Evolutionary conservation across 2,797 vertebrate genomes (phyloP), one percentile per base, ranked within the genome.

Genomic region (Threskiornis aethiopicus): DNA sequence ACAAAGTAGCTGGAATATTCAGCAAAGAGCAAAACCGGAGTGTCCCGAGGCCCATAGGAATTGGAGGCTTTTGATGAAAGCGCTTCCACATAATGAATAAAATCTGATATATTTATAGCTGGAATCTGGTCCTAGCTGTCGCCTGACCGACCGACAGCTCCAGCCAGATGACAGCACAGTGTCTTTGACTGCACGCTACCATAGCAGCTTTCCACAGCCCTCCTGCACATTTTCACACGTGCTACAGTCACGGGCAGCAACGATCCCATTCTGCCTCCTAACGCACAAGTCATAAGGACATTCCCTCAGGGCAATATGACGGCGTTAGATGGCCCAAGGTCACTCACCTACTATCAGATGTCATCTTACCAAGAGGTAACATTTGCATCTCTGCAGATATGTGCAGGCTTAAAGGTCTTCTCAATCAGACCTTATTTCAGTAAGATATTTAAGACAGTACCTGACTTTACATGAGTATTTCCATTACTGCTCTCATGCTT

Each of bases 71-170:
- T 22, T n/a, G 91, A 78, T 37, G 81, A 67, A 85, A 92, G 78
- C 2, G 0, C 7, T 79, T 89, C 58, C 62, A 55, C 0, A 3
- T 13, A 41, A 42, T 6, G 9, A 76, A 58, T 26, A 59, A 52
- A 91, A 64, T 16, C 64, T 8, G 49, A 4, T 44, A 5, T 82
- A 82, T 88, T 95, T 93, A 94, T 66, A 90, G 76, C 77, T 76
- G 82, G 54, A 42, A 65, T 16, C 57, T 37, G 80, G 65, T 75
- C 39, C 93, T 76, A 9, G 72, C 18, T 51, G 65, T 19, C 89
- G 61, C 54, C 91, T 87, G 95, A 47, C 10, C 0, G 0, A 13
- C 16, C 33, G 58, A n/a, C 21, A 35, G 71, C 87, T 72, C 84
- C 35, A 49, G 41, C 14, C 49, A 71, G 55, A 13, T 10, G 77